A percentile compares a stretch with the other conserved stretches of the same genome.
phyloP scores from a whole-genome alignment of 92 coral and sea anemone genomes.

The Epizoanthus stellaris region DNA sequence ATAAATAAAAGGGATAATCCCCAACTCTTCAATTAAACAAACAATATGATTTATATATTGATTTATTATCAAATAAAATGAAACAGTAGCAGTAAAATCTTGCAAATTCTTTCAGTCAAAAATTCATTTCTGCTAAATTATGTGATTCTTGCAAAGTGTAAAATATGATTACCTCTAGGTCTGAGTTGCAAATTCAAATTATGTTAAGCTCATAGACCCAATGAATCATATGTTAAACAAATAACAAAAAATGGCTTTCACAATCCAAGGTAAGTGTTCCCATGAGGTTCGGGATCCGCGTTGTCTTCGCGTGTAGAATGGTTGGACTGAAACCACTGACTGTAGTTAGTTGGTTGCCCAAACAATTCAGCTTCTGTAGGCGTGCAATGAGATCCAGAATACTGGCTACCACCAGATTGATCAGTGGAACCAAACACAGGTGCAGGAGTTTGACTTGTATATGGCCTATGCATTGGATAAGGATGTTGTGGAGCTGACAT shows the following conservation, averaged over 20 bases:
- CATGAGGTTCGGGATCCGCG: not conserved
- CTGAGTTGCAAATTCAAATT: not conserved
- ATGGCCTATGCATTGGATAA: not conserved
- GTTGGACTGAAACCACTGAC: slow-evolving; percentile 1
- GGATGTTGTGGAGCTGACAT: not conserved
- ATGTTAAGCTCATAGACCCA: not conserved
- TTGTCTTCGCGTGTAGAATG: not conserved
- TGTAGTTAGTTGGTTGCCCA: not conserved
- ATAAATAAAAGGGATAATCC: too few relatives aligned
- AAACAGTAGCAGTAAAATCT: too few relatives aligned
- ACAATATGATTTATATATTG: not conserved
- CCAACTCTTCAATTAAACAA: too few relatives aligned
- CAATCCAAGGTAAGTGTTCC: not conserved
- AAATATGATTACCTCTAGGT: slow-evolving; percentile 5
- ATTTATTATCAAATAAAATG: not conserved
- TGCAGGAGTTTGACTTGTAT: not conserved
- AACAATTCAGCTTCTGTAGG: not conserved
- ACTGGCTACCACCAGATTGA: not conserved
- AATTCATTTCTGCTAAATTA: too few relatives aligned
- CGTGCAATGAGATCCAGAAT: not conserved
- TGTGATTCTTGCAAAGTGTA: slow-evolving; percentile 3
- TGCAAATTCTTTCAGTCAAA: too few relatives aligned
- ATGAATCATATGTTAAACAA: not conserved
- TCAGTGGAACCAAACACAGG: not conserved
- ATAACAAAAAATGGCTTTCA: not conserved